Conservation (phyloP, 2,888 invertebrate species). For the Tineola bisselliella region DNA sequence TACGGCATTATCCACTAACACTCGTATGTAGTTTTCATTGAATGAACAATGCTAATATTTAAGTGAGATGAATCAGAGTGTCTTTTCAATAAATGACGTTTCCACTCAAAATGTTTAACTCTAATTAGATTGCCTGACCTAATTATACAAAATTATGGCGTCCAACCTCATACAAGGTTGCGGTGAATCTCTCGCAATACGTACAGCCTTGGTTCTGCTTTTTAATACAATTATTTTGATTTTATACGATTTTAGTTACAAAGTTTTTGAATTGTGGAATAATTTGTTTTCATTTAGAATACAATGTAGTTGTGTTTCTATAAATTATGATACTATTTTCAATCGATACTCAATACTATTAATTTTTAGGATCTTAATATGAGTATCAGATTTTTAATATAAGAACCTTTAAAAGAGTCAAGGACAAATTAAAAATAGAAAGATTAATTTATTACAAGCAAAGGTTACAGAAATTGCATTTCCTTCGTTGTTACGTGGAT, state of each 20-base stretch:
- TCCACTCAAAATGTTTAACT: neutral
- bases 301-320: no score
- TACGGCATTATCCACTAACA: neutral
- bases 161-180: neutral
- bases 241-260: neutral
- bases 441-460: neutral
- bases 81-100: neutral
- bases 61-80: neutral
- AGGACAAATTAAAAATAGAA: no score
- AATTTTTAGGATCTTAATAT: no score
- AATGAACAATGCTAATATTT: neutral
- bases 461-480: neutral
- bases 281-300: no score
- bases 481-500: neutral
- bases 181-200: neutral
- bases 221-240: neutral
- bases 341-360: no score
- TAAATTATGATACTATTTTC: no score
- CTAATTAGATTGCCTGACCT: neutral
- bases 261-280: neutral
- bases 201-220: neutral
- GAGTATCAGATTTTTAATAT: no score
- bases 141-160: constrained; percentile 4
- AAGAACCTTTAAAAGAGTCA: no score
- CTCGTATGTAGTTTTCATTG: neutral